Base-by-base conservation (phyloP, 2,888 invertebrate genomes). In the Mesorhabditis spiculigera region DNA sequence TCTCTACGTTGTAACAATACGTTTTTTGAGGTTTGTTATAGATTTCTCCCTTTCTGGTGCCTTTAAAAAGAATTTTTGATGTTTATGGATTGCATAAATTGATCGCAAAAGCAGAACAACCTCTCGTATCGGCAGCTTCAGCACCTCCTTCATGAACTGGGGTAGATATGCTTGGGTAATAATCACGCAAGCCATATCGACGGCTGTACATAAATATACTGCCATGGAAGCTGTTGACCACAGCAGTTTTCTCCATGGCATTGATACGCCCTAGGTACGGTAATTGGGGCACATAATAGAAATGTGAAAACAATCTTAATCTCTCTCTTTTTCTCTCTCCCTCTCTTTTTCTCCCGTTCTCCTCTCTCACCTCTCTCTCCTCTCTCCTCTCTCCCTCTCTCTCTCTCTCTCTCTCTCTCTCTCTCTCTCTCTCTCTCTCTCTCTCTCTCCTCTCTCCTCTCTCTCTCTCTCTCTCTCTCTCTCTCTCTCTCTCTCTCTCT, bases 351-450 rank as follows among this genome's bases (percentile, higher is more conserved):
- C 58, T 50, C 8, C n/a, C n/a, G n/a, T n/a, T 10, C 58, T 50
- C 58, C 58, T 50, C 58, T 50, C 58, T 50, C 16, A 62, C 16
- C 28, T 68, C n/a, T n/a, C 50, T 61, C 64, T 42, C 68, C 67
- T 67, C 67, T 65, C 45, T 63, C 50, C 69, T 66, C 68, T 43
- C 66, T 63, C 58, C 61, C 45, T 65, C 5, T 65, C 63, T 71
- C 50, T 67, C 61, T 42, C 44, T 65, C 62, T 42, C 63, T 65
- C 45, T 58, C 65, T 63, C 58, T 63, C 65, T 68, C 66, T 45
- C 68, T 67, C 63, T 45, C 69, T 68, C 61, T 63, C 61, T 65
- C 61, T 58, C 44, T 45, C 67, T 68, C 66, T 43, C 63, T 69
- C 62, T 67, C 63, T 62, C 5, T 66, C 43, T 43, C 65, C 65